Base-by-base conservation (phyloP, 1,140 invertebrate species). In the Megalopta genalis region DNA sequence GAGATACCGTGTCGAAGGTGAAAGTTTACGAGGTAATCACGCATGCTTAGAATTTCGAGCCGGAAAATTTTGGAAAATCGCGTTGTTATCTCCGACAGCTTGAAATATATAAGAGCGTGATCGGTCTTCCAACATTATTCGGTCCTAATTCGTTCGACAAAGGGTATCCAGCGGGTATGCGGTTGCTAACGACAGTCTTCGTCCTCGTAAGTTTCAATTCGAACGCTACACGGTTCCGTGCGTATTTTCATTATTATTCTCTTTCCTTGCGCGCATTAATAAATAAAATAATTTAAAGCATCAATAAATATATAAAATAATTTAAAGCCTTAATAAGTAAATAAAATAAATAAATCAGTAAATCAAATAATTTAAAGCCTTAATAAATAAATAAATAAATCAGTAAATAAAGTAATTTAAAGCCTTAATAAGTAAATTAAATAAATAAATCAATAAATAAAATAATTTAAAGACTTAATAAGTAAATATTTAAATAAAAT, bases 201-300 rank as follows among this genome's bases (percentile, higher is more conserved):
- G 10, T 79, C 14, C 23, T 81, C 37, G 84, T 84, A 49, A 84
- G 79, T 79, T 70, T 16, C 16, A 23, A n/a, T 2, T 27, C 23
- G 57, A 9, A 59, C 42, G 42, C 42, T 8, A 42, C 8, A 9
- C 9, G 8, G 1, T 42, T 46, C 14, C 12, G 3, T 12, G 1
- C 10, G 32, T 32, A 32, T 32, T 32, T 32, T 4, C 32, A 2
- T 32, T 32, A 32, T 32, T 32, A 32, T 32, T 32, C 4, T 32
- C 32, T 4, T 32, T 32, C 32, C 32, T 32, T 4, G 4, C 32
- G 1, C 32, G 32, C 32, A 4, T 32, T 32, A 2, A 32, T 32
- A 32, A 32, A 32, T 7, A 57, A n/a, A 57, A n/a, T 57, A 10
- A 46, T 46, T 5, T 46, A 10, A 46, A 46, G 32, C n/a, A 4